Conservation (phyloP, 2,113 vertebrate genomes). For the Leucoraja erinaceus region DNA sequence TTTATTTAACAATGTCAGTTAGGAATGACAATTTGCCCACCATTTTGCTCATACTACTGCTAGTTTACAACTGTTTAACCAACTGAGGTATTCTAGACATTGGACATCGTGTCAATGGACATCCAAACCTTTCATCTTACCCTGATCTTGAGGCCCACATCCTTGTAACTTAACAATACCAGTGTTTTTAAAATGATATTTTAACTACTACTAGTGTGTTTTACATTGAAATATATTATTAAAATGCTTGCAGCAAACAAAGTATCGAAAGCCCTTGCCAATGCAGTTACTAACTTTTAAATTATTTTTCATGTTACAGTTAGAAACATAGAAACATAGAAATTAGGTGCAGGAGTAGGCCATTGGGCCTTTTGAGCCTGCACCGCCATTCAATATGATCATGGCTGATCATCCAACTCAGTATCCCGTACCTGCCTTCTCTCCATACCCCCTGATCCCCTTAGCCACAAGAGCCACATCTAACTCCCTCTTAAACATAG, state of each 20-base stretch:
- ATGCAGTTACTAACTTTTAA: neutral
- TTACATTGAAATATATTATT: neutral
- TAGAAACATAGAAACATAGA: too few species aligned
- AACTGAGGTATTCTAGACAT: neutral
- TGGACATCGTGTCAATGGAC: neutral
- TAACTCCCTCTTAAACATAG: too few species aligned
- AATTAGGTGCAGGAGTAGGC: too few species aligned
- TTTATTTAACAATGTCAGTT: neutral
- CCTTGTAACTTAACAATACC: neutral
- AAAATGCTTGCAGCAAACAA: neutral
- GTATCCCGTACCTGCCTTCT: too few species aligned
- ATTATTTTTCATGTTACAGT: neutral
- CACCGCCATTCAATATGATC: too few species aligned
- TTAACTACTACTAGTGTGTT: neutral
- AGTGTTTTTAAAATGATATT: neutral
- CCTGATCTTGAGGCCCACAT: neutral
- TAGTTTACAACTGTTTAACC: neutral
- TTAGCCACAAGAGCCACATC: too few species aligned
- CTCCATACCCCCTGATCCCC: too few species aligned
- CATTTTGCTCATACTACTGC: neutral
- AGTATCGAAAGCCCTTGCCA: neutral
- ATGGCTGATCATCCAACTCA: too few species aligned
- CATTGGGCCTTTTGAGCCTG: too few species aligned
- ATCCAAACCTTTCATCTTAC: neutral
- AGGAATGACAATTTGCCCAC: neutral